Conservation (phyloP, 2,113 vertebrate genomes). For the Tympanuchus pallidicinctus region DNA sequence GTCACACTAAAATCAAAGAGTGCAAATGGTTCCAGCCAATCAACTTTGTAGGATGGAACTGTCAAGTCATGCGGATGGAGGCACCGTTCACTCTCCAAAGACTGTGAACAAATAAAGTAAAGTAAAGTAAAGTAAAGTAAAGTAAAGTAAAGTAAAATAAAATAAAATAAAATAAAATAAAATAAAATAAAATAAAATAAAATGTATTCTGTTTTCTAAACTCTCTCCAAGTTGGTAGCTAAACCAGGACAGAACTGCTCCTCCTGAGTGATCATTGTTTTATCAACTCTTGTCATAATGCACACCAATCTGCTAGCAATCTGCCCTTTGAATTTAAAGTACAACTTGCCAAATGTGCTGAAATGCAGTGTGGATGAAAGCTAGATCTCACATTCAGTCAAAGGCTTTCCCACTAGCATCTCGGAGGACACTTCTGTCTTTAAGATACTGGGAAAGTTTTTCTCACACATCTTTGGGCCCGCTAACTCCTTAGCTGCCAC, state of each 20-base stretch:
- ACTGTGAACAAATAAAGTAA: constrained; percentile 45
- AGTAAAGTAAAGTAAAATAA: constrained; percentile 54
- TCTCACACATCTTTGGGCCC: not conserved
- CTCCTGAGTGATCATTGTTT: not conserved
- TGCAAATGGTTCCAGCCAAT: constrained; percentile 73
- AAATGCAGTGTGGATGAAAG: not conserved
- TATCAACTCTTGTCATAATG: not conserved
- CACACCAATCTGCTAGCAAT: fast-evolving
- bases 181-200: constrained; percentile 50
- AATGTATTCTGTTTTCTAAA: not conserved
- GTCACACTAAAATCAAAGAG: constrained; percentile 79
- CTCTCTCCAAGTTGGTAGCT: not conserved
- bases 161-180: constrained; percentile 27
- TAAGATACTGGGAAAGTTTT: not conserved
- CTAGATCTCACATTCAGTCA: not conserved
- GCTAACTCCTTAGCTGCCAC: not conserved
- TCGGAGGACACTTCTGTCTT: not conserved
- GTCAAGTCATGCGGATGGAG: constrained; percentile 37
- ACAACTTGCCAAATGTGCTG: not conserved
- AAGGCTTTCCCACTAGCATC: not conserved
- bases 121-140: constrained; percentile 37
- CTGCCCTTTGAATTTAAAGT: not conserved
- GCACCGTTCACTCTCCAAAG: constrained; percentile 53
- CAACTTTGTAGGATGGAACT: constrained; percentile 64
- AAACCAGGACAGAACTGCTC: not conserved